These are phyloP conservation scores for Nestor notabilis DNA, from an alignment of 2,113 vertebrate species.

Conservation along the genomic window DNA sequence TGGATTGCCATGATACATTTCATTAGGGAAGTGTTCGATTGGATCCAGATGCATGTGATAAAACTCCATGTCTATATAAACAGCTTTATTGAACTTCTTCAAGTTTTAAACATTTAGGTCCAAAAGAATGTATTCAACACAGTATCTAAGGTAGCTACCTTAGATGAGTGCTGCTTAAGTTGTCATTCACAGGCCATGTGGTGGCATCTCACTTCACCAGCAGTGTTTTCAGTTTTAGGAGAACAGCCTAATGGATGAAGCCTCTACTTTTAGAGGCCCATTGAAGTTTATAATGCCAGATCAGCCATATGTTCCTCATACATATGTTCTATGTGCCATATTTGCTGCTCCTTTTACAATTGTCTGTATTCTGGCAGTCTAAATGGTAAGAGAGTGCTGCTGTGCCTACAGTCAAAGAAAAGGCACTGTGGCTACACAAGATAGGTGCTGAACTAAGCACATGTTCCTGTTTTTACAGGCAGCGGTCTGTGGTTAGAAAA, in stretches of 20 bases:
- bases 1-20: not conserved
- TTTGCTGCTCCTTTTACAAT: not conserved
- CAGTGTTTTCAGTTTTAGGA: not conserved
- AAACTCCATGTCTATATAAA: not conserved
- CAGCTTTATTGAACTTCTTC: not conserved
- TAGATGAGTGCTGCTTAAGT: not conserved
- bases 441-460: not conserved
- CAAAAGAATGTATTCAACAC: not conserved
- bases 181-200: not conserved
- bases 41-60: not conserved
- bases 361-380: not conserved
- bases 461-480: not conserved
- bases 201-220: not conserved
- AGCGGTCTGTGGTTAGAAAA: not conserved
- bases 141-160: not conserved
- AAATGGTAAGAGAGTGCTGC: not conserved
- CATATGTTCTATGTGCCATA: rapidly evolving
- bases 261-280: not conserved
- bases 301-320: not conserved
- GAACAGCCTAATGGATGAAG: not conserved
- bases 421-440: not conserved
- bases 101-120: not conserved
- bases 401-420: not conserved
- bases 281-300: not conserved
- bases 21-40: not conserved